Conservation (phyloP, 2,797 vertebrate genomes). For the Crypturellus tataupa region DNA sequence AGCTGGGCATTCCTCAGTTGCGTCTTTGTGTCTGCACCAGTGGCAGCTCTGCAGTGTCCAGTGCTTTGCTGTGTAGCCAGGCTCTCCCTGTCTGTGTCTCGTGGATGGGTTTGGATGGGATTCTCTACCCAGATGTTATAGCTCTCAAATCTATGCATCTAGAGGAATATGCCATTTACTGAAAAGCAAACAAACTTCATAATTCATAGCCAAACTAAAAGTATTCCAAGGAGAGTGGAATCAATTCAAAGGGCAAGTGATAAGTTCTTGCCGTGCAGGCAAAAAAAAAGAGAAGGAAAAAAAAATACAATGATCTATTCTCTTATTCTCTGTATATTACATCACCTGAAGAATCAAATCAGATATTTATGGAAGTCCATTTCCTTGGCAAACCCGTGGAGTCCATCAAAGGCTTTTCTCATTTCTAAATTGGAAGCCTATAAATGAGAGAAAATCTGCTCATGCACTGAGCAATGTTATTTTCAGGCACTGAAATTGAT, state of each 20-base stretch:
- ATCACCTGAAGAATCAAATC: background rate
- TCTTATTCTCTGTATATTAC: background rate
- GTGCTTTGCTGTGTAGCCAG: background rate
- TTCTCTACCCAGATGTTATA: background rate
- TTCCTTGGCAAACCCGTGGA: background rate
- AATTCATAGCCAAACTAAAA: background rate
- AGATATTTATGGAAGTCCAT: background rate
- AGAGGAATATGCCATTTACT: background rate
- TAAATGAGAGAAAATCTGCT: background rate
- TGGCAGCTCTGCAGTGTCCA: background rate
- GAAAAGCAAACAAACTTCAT: background rate
- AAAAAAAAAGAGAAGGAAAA: background rate
- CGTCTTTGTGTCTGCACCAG: background rate
- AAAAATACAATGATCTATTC: background rate
- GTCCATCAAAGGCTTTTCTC: background rate
- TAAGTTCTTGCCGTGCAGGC: background rate
- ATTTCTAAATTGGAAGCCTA: background rate
- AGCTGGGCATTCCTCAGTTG: background rate
- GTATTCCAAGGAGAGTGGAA: constrained; percentile 7
- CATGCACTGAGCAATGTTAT: background rate
- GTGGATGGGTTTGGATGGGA: accelerated
- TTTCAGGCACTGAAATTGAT: constrained; percentile 4
- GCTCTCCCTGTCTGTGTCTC: background rate
- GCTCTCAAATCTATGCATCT: background rate
- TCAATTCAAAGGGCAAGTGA: constrained; percentile 15